Conservation (phyloP, 2,113 vertebrate genomes). For the Lynx canadensis region DNA sequence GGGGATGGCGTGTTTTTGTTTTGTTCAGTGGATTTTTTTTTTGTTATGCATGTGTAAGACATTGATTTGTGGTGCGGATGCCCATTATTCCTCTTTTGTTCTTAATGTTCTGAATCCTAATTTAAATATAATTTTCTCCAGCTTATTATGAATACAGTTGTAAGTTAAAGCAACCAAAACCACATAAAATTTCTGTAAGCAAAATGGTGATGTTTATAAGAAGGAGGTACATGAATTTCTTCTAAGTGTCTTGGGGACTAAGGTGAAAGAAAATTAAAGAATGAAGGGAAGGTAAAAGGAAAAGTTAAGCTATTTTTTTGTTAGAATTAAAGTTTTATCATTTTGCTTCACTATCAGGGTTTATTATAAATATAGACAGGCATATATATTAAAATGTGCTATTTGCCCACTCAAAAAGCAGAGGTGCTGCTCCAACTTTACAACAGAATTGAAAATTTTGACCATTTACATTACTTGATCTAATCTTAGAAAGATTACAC, state of each 20-base stretch:
- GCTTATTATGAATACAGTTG: not conserved
- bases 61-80: not conserved
- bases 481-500: not conserved
- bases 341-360: not conserved
- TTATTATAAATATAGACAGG: not conserved
- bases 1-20: not conserved
- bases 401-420: not conserved
- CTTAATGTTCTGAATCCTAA: not conserved
- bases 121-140: constrained; percentile 33
- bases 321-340: constrained; percentile 41
- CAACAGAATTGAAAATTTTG: not conserved
- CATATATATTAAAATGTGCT: not conserved
- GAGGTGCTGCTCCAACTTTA: not conserved
- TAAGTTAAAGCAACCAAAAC: not conserved
- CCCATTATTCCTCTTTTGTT: constrained; percentile 1
- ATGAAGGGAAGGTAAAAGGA: not conserved
- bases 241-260: not conserved
- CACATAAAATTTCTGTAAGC: not conserved
- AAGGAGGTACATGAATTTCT: not conserved
- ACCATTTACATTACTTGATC: not conserved
- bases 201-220: not conserved
- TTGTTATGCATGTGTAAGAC: constrained; percentile 7
- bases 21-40: constrained; percentile 16
- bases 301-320: not conserved
- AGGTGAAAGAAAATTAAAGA: not conserved